These are phyloP conservation scores for Drosophila diplacantha DNA, from an alignment of 2,888 invertebrate genomes.

Conservation along the genomic window DNA sequence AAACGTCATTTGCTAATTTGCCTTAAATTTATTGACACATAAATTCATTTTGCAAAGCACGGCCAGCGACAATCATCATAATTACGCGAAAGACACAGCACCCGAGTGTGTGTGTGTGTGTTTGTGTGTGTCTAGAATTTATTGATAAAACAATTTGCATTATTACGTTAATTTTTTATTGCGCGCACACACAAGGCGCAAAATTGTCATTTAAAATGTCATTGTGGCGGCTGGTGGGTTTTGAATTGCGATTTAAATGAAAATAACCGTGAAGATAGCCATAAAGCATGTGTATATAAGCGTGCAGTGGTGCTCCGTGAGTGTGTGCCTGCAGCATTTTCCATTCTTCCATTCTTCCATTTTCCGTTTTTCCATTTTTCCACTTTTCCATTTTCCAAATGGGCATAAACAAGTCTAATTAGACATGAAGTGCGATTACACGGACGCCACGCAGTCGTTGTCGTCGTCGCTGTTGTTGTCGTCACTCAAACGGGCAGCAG, in stretches of 20 bases:
- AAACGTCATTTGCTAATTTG: conserved; percentile 69
- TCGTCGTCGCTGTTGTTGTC: conserved; percentile 31
- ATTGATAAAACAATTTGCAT: conserved; percentile 72
- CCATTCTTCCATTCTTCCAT: conserved; percentile 43
- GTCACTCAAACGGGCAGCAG: conserved; percentile 41
- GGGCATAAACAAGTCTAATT: conserved; percentile 75
- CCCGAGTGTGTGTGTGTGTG: conserved; percentile 12
- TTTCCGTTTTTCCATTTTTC: conserved; percentile 51
- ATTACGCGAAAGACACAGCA: conserved; percentile 36
- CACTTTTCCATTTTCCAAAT: conserved; percentile 59
- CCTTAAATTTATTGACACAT: conserved; percentile 71
- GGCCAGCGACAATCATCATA: conserved; percentile 42
- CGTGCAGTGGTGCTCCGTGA: conserved; percentile 29
- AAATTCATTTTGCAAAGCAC: conserved; percentile 61
- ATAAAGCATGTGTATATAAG: conserved; percentile 46
- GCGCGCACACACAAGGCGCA: conserved; percentile 55
- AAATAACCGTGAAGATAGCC: conserved; percentile 72
- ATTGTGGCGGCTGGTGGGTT: conserved; percentile 44
- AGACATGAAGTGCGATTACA: conserved; percentile 73
- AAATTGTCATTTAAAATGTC: conserved; percentile 72
- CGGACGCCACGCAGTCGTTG: conserved; percentile 59
- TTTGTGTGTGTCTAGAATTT: conserved; percentile 63
- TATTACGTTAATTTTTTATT: conserved; percentile 64
- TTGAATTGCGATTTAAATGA: conserved; percentile 69
- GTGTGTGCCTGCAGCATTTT: conserved; percentile 44